A percentile compares a stretch with the other conserved stretches of the same genome.
Conservation (phyloP, 2,113 vertebrate species). For the Strix uralensis region DNA sequence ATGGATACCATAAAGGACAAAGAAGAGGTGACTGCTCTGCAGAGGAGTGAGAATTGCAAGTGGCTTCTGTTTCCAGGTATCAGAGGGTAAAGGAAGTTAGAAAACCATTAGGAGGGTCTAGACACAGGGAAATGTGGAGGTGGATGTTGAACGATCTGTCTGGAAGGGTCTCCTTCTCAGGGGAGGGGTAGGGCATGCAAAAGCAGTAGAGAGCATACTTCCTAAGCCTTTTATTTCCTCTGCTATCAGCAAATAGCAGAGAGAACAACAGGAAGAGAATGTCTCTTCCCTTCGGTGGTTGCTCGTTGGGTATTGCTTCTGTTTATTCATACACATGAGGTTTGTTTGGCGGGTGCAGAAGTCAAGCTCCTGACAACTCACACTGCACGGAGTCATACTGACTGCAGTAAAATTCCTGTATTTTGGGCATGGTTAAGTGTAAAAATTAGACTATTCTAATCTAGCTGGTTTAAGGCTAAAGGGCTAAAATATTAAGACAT, state of each 20-base stretch:
- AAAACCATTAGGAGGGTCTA: not conserved
- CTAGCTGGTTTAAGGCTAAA: not conserved
- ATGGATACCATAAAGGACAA: not conserved
- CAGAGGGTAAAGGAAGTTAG: not conserved
- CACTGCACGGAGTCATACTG: not conserved
- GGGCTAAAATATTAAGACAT: not conserved
- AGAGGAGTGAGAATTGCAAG: not conserved
- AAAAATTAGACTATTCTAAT: not conserved
- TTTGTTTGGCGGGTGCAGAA: not conserved
- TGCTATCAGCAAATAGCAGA: not conserved
- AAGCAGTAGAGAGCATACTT: not conserved
- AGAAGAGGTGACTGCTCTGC: not conserved
- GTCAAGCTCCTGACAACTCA: not conserved
- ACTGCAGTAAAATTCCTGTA: not conserved
- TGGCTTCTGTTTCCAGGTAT: not conserved
- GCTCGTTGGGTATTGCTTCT: not conserved
- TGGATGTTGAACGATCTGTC: not conserved
- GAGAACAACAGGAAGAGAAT: not conserved
- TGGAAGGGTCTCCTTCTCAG: not conserved
- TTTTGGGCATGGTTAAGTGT: not conserved
- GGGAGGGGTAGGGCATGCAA: not conserved
- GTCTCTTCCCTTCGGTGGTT: not conserved
- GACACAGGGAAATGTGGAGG: not conserved
- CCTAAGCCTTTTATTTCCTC: not conserved
- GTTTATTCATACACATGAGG: not conserved